Evolutionary conservation across 2,797 vertebrate genomes (phyloP), one percentile per base, ranked within the genome.

Genomic region (Crax fasciolata): DNA sequence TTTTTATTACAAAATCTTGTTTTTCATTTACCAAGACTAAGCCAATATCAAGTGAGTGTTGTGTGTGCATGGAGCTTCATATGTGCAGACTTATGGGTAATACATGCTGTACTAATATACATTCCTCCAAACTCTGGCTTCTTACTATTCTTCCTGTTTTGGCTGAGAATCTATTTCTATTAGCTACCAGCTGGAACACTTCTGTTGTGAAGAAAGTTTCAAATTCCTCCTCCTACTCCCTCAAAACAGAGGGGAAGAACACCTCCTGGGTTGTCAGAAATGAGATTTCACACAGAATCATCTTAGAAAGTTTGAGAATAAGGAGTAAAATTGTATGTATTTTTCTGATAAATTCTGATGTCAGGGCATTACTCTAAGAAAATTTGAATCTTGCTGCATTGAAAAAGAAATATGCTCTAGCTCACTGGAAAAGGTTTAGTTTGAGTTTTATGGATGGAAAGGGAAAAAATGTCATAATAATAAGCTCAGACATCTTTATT

Each of bases 141-240:
- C 59, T 92, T 77, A 74, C 23, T 84, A 15, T 65, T 77, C 77
- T 87, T 92, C 75, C 80, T 94, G 28, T 74, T 95, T 90, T 87
- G 78, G 66, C 72, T 75, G 68, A 82, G 49, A 79, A 68, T 65
- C 9, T 52, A 6, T 83, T 88, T 91, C 70, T 73, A 46, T 81
- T 58, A 83, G 7, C 39, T 85, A 85, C 70, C 82, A 93, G 57
- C 71, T 93, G 87, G 51, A 87, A 91, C 18, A 39, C 58, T 80
- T 91, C 78, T 93, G 82, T 85, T 96, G 13, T 39, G 84, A 72
- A 90, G 48, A 91, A 86, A 80, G 57, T 82, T 89, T 70, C 59
- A 80, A 81, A 80, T 68, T 90, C 62, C 38, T 63, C 19, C 61
- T 86, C 10, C 43, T 61, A 57, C 7, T 81, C 4, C 1, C 24